Conservation (phyloP, 2,797 vertebrate genomes). For the Sebastolobus alascanus region DNA sequence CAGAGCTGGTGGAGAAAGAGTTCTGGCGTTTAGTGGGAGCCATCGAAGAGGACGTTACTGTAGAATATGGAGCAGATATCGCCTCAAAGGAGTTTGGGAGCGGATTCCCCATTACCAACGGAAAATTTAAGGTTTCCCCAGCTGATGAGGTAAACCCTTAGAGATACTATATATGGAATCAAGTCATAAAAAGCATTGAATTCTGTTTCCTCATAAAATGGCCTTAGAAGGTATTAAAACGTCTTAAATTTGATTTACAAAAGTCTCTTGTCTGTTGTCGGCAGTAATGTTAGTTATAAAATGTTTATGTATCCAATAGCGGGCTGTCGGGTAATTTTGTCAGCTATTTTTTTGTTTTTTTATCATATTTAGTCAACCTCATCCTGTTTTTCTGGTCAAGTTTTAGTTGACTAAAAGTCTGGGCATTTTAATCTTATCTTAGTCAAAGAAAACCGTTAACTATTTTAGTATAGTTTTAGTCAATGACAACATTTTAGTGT, state of each 20-base stretch:
- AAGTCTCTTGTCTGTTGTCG: background rate
- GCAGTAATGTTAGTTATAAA: background rate
- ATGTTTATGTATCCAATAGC: background rate
- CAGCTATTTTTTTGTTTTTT: too few relatives aligned
- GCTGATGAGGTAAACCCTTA: slow-evolving; percentile 90
- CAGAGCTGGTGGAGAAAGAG: slow-evolving; percentile 97
- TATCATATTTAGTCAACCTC: too few relatives aligned
- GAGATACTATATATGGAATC: background rate
- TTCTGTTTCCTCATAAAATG: background rate
- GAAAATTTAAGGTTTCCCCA: slow-evolving; percentile 91
- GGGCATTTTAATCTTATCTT: background rate
- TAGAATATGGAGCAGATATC: slow-evolving; percentile 98
- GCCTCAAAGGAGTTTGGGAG: slow-evolving; percentile 98
- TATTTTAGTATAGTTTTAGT: too few relatives aligned
- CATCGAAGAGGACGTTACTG: slow-evolving; percentile 97
- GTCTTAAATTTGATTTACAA: background rate
- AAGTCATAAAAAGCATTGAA: background rate
- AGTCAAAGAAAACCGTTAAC: background rate
- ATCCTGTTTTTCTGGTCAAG: too few relatives aligned
- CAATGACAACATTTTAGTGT: too few relatives aligned
- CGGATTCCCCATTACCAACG: slow-evolving; percentile 94
- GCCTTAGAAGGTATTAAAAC: background rate
- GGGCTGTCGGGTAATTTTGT: too few relatives aligned
- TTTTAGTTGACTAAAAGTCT: too few relatives aligned
- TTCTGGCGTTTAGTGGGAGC: slow-evolving; percentile 98